Base-by-base conservation (phyloP, 2,797 vertebrate species). In the Sparidentex hasta region DNA sequence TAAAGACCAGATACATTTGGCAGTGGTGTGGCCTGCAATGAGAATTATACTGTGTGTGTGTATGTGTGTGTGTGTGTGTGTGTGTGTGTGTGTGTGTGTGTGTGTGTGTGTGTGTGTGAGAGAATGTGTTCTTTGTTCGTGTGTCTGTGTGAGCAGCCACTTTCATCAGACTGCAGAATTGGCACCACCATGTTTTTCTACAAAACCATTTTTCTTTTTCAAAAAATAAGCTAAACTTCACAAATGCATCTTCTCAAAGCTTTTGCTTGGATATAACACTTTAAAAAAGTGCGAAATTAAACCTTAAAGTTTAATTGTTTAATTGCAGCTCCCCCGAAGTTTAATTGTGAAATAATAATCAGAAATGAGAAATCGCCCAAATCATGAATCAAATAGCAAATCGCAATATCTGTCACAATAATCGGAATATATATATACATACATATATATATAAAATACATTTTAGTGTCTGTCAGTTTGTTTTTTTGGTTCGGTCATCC, bases 21-120 rank as follows among this genome's bases (percentile, higher is more conserved):
- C 38, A 62, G 57, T 16, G 23, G 83, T 82, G 76, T 3, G 81
- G 83, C 90, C 90, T 76, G 86, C 84, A 85, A 81, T 90, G 86
- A 88, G 51, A 54, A 79, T 9, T 54, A n/a, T 23, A 52, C 16
- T 72, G 69, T 65, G 12, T 62, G 51, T 59, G 52, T 78, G 74
- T 73, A 48, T 62, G n/a, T 70, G 57, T 14, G 67, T 51, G 66
- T 55, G 62, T 70, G 74, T 69, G n/a, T 65, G 27, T 27, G 27
- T 4, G 27, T 27, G n/a, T n/a, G n/a, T 59, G 7, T 25, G 14
- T n/a, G n/a, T n/a, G n/a, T n/a, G n/a, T 72, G 69, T 65, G 12
- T 62, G 51, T n/a, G n/a, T n/a, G n/a, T n/a, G n/a, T n/a, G n/a
- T n/a, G n/a, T n/a, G n/a, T n/a, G n/a, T n/a, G n/a, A n/a, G n/a